Evolutionary conservation across 2,888 invertebrate genomes (phyloP), one percentile per base, ranked within the genome.

Genomic region (Lottia gigantea): DNA sequence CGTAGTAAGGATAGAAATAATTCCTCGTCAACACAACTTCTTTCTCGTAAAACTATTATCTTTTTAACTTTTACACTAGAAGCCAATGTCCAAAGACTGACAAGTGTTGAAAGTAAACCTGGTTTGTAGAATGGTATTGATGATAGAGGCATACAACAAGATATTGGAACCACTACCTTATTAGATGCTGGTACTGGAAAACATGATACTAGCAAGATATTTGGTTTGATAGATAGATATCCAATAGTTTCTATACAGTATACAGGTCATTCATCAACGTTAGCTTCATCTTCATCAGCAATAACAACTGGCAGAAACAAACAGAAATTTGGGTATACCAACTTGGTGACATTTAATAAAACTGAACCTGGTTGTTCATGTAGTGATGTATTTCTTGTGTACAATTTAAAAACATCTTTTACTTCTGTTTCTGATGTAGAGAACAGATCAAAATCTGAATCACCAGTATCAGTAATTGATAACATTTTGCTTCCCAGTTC

Each of bases 331-430:
- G 31, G 6, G n/a, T 4, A 31, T 31, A 31, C 6, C 6, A 31
- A 31, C 6, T 6, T 2, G 31, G 31, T 31, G 6, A 31, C 31
- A 31, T 31, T 31, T 31, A 31, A 31, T 31, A 31, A 31, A 31
- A 6, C 31, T 31, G 6, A 31, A 2, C 31, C 31, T 31, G 31
- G 6, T 31, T 31, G 31, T 31, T 4, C 31, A 4, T 31, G 31
- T 31, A 31, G 3, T 31, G 31, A 6, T 4, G 6, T 6, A 19
- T 55, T 7, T 11, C 55, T 19, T 19, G 55, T n/a, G 15, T 55
- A 55, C 55, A 55, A 19, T 55, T 55, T n/a, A n/a, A 55, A 55
- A n/a, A 55, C 55, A 55, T 55, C 12, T 55, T 19, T n/a, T n/a
- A 55, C 19, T 55, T 11, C 19, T 3, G 12, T 16, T 55, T n/a